These are phyloP conservation scores for Fistularia tabacaria DNA, from an alignment of 2,797 vertebrate genomes.

Conservation along the genomic window DNA sequence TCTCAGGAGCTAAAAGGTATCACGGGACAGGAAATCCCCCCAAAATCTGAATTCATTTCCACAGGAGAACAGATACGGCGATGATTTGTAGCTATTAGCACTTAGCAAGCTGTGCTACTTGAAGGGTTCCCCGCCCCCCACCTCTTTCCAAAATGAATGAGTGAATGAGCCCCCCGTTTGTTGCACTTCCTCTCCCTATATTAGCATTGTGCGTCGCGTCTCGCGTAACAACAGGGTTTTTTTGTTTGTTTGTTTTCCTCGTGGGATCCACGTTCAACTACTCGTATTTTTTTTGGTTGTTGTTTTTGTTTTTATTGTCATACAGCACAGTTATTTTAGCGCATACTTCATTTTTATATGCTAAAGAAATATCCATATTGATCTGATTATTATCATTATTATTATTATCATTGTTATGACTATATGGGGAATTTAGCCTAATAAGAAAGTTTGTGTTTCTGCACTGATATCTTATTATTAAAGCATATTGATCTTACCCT, in stretches of 20 bases:
- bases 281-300: constrained; percentile 54
- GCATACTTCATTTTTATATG: constrained; percentile 80
- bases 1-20: too few relatives aligned
- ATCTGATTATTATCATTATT: constrained; percentile 70
- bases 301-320: constrained; percentile 66
- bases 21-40: too few relatives aligned
- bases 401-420: constrained; percentile 77
- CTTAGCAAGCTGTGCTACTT: constrained; percentile 66
- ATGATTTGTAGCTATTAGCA: constrained; percentile 4
- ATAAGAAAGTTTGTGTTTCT: constrained; percentile 93
- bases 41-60: too few relatives aligned
- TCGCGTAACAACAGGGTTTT: constrained; percentile 45
- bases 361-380: constrained; percentile 79
- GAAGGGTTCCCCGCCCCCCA: constrained; percentile 64
- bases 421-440: constrained; percentile 86
- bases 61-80: too few relatives aligned
- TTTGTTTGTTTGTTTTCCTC: constrained; percentile 23
- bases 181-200: constrained; percentile 68
- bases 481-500: constrained; percentile 89
- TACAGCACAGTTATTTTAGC: constrained; percentile 79
- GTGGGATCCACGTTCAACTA: constrained; percentile 50
- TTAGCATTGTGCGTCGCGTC: constrained; percentile 68
- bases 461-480: constrained; percentile 99
- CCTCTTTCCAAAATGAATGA: neutral
- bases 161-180: constrained; percentile 23